These are phyloP conservation scores for Temnothorax rugatulus DNA, from an alignment of 2,888 invertebrate genomes.

Conservation along the genomic window DNA sequence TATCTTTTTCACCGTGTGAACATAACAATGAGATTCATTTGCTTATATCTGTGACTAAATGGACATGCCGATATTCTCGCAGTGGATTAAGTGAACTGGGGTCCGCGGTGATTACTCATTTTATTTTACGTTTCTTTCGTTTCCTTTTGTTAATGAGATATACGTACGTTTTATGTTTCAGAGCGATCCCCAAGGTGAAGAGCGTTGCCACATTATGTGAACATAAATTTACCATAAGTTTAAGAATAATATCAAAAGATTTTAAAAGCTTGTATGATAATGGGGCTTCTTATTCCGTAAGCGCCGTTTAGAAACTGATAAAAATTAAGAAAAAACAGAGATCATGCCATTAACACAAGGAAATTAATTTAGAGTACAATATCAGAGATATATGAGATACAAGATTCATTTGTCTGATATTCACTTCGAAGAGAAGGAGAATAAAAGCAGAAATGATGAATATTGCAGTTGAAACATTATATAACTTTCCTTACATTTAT, in stretches of 20 bases:
- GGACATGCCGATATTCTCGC: background rate
- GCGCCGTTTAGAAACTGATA: constrained; percentile 32
- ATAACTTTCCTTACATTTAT: constrained; percentile 60
- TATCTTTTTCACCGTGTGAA: constrained; percentile 26
- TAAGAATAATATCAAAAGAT: constrained; percentile 52
- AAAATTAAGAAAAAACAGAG: constrained; percentile 8
- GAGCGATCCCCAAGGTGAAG: constrained; percentile 87
- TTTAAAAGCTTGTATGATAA: constrained; percentile 38
- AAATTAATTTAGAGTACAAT: constrained; percentile 63
- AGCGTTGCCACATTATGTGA: constrained; percentile 89
- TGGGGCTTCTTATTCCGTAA: constrained; percentile 36
- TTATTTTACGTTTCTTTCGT: constrained; percentile 15
- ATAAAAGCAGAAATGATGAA: constrained; percentile 60
- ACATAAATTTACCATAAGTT: constrained; percentile 70
- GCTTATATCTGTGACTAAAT: constrained; percentile 52
- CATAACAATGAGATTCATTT: constrained; percentile 43
- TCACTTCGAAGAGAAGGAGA: constrained; percentile 24
- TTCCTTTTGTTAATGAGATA: constrained; percentile 44
- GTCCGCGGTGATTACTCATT: constrained; percentile 19
- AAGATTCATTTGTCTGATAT: constrained; percentile 54
- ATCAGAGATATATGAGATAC: constrained; percentile 49
- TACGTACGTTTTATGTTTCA: constrained; percentile 80
- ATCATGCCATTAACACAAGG: constrained; percentile 58
- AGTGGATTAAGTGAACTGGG: constrained; percentile 30
- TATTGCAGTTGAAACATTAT: constrained; percentile 59